Percentiles rank a stretch among this genome's conserved stretches.
Evolutionary conservation across 2,113 vertebrate species (phyloP).

Genomic region (Microtus ochrogaster): DNA sequence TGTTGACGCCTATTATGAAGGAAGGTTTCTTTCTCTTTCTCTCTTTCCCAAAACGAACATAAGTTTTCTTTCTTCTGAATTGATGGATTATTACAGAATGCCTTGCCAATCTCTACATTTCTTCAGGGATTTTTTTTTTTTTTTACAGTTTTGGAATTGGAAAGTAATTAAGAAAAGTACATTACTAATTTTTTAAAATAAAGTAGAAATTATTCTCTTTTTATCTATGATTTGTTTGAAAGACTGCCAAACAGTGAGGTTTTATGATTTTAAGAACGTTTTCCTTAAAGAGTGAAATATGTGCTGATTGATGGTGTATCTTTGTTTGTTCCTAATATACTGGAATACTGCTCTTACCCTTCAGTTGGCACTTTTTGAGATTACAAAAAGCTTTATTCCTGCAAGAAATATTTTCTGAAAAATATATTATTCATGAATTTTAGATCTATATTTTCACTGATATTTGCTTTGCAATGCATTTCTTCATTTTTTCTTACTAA

Average conservation of each 20-base stretch:
- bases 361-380: constrained; percentile 11
- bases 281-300: background rate
- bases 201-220: background rate
- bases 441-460: background rate
- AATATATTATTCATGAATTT: constrained; percentile 57
- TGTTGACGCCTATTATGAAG: background rate
- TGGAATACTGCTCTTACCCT: background rate
- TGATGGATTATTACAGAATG: background rate
- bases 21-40: background rate
- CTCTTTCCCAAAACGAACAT: background rate
- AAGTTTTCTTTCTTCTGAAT: background rate
- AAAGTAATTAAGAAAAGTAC: background rate
- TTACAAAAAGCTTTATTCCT: constrained; percentile 18
- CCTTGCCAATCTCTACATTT: background rate
- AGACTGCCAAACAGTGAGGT: background rate
- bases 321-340: constrained; percentile 61
- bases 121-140: background rate
- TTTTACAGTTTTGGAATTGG: background rate
- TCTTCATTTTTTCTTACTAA: background rate
- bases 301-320: background rate
- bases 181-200: background rate
- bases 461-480: background rate
- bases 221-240: background rate
- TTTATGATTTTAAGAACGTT: constrained; percentile 6
- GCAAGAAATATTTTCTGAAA: constrained; percentile 35